Conservation (phyloP, 2,888 invertebrate genomes). For the Polydrusus pterygomalis region DNA sequence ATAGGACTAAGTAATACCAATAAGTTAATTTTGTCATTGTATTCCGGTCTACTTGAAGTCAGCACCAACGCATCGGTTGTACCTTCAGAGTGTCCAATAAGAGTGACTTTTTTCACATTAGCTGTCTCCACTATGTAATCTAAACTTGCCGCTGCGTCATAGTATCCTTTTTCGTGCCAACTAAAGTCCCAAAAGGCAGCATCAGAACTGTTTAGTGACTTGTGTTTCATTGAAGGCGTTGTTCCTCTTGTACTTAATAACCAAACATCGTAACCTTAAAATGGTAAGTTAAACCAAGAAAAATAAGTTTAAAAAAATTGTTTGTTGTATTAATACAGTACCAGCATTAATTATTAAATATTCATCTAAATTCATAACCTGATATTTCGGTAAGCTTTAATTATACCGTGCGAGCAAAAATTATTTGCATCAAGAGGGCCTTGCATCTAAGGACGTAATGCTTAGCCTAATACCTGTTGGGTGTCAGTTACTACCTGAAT, state of each 20-base stretch:
- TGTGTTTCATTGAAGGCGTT: constrained; percentile 73
- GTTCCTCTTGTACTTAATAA: constrained; percentile 75
- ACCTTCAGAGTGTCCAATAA: constrained; percentile 84
- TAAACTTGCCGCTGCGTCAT: constrained; percentile 26
- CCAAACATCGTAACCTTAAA: constrained; percentile 59
- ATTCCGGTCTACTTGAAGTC: constrained; percentile 76
- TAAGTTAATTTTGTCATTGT: constrained; percentile 77
- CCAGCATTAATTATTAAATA: too few relatives aligned
- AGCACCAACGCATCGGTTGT: constrained; percentile 79
- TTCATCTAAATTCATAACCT: too few relatives aligned
- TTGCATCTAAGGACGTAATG: too few relatives aligned
- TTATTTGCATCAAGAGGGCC: too few relatives aligned
- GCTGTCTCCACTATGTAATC: constrained; percentile 19
- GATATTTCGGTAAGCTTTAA: too few relatives aligned
- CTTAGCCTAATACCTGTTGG: too few relatives aligned
- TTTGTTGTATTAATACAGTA: too few relatives aligned
- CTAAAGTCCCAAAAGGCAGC: constrained; percentile 69
- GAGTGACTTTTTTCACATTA: not conserved
- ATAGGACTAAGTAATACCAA: constrained; percentile 81
- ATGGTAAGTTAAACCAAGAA: too few relatives aligned
- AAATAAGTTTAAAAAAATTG: too few relatives aligned
- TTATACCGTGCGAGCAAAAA: too few relatives aligned
- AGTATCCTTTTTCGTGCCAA: constrained; percentile 84
- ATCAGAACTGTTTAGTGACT: constrained; percentile 57
- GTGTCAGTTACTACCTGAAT: too few relatives aligned